Percentiles rank a stretch among this genome's conserved stretches.
Evolutionary conservation across 2,797 vertebrate species (phyloP).

Genomic region (Crypturellus tataupa): DNA sequence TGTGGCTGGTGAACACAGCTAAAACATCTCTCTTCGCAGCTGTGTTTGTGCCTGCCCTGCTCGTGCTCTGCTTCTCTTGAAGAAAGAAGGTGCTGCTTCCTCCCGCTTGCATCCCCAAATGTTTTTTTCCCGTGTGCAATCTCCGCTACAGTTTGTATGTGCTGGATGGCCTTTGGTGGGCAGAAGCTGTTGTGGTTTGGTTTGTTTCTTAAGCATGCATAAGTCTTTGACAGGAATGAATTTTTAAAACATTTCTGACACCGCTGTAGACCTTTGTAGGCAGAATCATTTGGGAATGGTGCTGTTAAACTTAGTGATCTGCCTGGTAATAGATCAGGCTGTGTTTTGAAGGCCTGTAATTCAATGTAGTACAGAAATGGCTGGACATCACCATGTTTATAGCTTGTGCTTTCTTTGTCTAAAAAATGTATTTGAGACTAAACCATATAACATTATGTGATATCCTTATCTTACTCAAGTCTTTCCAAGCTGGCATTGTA

Average conservation of each 20-base stretch:
- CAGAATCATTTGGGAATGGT: background rate
- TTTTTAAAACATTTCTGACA: background rate
- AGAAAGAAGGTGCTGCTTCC: background rate
- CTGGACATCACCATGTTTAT: background rate
- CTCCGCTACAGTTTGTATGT: background rate
- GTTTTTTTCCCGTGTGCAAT: too few relatives aligned
- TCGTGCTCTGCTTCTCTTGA: background rate
- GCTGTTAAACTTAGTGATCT: background rate
- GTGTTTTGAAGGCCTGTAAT: background rate
- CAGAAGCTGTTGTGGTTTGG: background rate
- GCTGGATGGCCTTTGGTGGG: background rate
- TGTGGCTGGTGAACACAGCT: background rate
- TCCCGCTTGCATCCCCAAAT: background rate
- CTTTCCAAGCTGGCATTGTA: slow-evolving; percentile 1
- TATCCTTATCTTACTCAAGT: background rate
- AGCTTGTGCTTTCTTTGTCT: background rate
- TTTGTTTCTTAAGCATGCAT: background rate
- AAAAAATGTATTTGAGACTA: background rate
- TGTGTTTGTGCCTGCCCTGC: background rate
- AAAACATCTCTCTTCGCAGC: background rate
- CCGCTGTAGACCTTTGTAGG: background rate
- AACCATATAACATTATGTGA: background rate
- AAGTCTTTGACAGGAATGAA: background rate
- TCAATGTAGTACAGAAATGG: background rate
- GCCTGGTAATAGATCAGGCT: background rate